A percentile compares a stretch with the other conserved stretches of the same genome.
phyloP scores from a whole-genome alignment of 2,113 vertebrate genomes.

The Pseudonaja textilis region DNA sequence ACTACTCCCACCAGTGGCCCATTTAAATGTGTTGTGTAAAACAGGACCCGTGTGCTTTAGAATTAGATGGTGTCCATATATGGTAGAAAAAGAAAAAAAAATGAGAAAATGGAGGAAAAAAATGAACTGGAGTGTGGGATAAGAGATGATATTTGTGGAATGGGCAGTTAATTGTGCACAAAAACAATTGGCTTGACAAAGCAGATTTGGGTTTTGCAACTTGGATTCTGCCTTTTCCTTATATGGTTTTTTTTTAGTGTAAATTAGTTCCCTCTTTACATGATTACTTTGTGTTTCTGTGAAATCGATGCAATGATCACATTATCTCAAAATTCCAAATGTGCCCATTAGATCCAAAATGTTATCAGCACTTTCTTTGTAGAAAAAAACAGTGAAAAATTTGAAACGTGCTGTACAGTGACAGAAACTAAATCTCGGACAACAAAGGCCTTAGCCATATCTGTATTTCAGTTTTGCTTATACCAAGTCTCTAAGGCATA shows the following conservation, averaged over 20 bases:
- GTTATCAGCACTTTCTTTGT: not conserved
- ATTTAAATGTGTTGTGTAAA: not conserved
- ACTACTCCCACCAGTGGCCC: not conserved
- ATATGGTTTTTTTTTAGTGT: not conserved
- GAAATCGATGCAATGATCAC: not conserved
- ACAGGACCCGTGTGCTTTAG: not conserved
- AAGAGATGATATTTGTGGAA: not conserved
- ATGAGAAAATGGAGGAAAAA: not conserved
- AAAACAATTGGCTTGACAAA: not conserved
- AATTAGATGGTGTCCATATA: not conserved
- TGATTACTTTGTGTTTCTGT: not conserved
- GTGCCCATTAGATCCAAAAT: not conserved
- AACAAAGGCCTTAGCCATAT: not conserved
- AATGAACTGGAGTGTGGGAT: not conserved
- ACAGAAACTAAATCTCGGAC: not conserved
- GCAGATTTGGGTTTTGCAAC: not conserved
- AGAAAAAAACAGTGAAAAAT: not conserved
- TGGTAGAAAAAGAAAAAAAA: not conserved
- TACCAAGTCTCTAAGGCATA: not conserved
- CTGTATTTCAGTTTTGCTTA: not conserved
- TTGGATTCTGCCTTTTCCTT: not conserved
- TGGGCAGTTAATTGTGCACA: not conserved
- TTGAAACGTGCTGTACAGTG: not conserved
- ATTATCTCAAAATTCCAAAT: not conserved
- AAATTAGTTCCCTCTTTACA: not conserved